Base-by-base conservation (phyloP, 2,113 vertebrate genomes). In the Triplophysa tibetana region DNA sequence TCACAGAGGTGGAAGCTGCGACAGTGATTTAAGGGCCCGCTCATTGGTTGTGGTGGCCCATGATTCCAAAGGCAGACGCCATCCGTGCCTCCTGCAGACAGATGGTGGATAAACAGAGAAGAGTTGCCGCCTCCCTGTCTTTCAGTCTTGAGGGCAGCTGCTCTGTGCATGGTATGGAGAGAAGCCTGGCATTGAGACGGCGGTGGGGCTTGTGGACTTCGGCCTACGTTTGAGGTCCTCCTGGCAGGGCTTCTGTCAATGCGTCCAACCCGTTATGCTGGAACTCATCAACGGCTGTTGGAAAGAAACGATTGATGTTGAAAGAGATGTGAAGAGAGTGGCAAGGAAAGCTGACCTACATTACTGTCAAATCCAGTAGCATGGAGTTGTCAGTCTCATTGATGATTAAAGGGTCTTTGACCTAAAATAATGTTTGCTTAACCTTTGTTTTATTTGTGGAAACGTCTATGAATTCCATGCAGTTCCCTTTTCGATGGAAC, bases 71-170 rank as follows among this genome's bases (percentile, higher is more conserved):
- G 89, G 88, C 89, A 91, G 88, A 85, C 62, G 82, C 77, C 85
- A 90, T 90, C 89, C 84, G 82, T 88, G 86, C 83, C 88, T 90
- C 89, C 84, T 84, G 80, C 72, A 90, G 92, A 88, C 92, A 94
- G 93, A 94, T 93, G 93, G 92, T 83, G 19, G 68, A 83, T 91
- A 90, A 81, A 70, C 69, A 70, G 70, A 81, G 74, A 78, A 83
- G 65, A 80, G 82, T 77, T 75, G 70, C 58, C 58, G 62, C 70
- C 85, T 86, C 85, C 84, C 89, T 86, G 75, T 88, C 88, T 87
- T 83, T 52, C 26, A 54, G 19, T 69, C 74, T 58, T 64, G 43
- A 79, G 67, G 78, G 64, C 72, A 79, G 58, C 56, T 68, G 58
- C 65, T 81, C 65, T 21, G 65, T 60, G 24, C 48, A 16, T 73